These are phyloP conservation scores for Ephydatia muelleri DNA, from an alignment of 37 sponge, comb jelly and placozoan species.

Conservation along the genomic window DNA sequence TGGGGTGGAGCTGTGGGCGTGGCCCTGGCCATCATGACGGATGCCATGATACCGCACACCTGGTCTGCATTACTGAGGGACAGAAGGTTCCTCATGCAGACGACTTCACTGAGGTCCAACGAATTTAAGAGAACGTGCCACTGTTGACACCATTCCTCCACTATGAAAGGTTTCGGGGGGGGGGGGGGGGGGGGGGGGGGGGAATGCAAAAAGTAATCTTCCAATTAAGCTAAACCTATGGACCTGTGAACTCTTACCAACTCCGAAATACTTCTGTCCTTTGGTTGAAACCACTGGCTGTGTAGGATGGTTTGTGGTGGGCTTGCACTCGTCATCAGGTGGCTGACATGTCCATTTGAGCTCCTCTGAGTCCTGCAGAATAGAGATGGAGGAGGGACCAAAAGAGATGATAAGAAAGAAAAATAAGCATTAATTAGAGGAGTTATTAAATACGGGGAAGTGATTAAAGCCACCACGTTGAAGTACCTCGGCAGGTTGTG, in stretches of 20 bases:
- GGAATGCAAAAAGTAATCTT: too few species aligned
- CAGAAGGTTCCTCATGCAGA: constrained; percentile 22
- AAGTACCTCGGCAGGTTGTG: constrained; percentile 52
- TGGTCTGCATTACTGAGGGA: constrained; percentile 36
- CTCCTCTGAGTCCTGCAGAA: constrained; percentile 21
- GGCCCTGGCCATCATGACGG: constrained; percentile 24
- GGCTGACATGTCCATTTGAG: constrained; percentile 21
- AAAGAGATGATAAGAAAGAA: background rate
- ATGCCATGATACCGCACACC: constrained; percentile 38
- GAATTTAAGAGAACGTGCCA: constrained; percentile 37
- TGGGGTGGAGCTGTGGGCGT: background rate
- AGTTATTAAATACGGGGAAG: background rate
- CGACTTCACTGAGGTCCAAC: background rate
- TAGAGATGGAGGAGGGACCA: background rate
- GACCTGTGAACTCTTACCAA: too few species aligned
- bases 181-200: too few species aligned
- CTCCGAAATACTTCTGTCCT: background rate
- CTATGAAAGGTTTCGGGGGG: constrained; percentile 22
- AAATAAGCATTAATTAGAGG: background rate
- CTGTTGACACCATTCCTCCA: constrained; percentile 55
- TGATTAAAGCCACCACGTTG: too few species aligned
- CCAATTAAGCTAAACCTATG: too few species aligned
- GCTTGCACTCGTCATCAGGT: background rate
- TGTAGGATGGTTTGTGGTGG: background rate
- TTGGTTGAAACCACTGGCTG: background rate